Percentiles rank a stretch among this genome's conserved stretches.
phyloP scores from a whole-genome alignment of 1,140 invertebrate species.

The Achroia grisella region DNA sequence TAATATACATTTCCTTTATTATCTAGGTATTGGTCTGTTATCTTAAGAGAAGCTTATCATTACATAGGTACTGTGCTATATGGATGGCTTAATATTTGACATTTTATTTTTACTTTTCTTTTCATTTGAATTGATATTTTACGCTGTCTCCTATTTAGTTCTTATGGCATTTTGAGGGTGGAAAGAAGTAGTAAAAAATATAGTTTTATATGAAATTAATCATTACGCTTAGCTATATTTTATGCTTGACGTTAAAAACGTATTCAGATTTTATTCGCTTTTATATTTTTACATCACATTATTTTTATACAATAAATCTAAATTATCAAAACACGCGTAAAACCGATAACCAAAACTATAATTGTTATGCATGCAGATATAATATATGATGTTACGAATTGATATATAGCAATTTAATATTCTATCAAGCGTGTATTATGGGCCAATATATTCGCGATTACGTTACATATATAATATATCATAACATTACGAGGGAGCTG shows the following conservation, averaged over 20 bases:
- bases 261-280: neutral
- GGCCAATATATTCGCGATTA: constrained; percentile 3
- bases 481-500: constrained; percentile 43
- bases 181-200: neutral
- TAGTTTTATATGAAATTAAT: no score
- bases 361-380: constrained; percentile 42
- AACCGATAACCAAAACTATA: constrained; percentile 37
- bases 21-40: no score
- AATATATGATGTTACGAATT: constrained; percentile 34
- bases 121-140: no score
- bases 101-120: no score
- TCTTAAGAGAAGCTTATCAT: no score
- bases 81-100: no score
- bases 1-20: no score
- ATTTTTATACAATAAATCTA: constrained; percentile 12
- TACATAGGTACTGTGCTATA: no score
- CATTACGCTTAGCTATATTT: neutral
- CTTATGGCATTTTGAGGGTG: no score
- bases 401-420: constrained; percentile 54
- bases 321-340: constrained; percentile 31
- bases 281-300: no score
- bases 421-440: constrained; percentile 35
- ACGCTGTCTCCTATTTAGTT: no score
- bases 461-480: constrained; percentile 38
- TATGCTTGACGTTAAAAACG: neutral